Evolutionary conservation across 2,888 invertebrate genomes (phyloP).

Genomic region (Pterostichus niger): DNA sequence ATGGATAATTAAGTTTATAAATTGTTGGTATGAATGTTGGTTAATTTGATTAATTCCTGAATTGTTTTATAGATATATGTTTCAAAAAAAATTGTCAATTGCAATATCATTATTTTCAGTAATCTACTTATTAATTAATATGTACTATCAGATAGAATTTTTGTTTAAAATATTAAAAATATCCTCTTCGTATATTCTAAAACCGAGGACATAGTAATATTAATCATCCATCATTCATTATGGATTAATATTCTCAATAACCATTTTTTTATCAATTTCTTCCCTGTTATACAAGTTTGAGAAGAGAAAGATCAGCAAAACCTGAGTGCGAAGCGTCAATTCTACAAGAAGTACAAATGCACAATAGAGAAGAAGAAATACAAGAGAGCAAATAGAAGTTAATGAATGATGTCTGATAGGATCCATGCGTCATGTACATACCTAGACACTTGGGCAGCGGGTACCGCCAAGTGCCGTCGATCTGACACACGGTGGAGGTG

Average conservation of each 20-base stretch:
- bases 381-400: neutral
- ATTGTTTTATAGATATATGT: no score
- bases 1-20: neutral
- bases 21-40: no score
- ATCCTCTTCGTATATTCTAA: no score
- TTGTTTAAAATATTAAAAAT: no score
- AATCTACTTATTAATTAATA: no score
- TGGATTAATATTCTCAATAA: neutral
- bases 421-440: conserved; percentile 74
- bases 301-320: conserved; percentile 64
- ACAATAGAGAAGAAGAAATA: neutral
- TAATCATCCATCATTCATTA: conserved; percentile 54
- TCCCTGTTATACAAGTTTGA: no score
- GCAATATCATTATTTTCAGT: no score
- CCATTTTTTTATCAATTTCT: no score
- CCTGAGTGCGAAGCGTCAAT: neutral
- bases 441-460: conserved; percentile 94
- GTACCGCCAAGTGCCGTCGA: conserved; percentile 97
- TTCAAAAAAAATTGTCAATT: no score
- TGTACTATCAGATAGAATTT: no score
- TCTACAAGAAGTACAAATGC: neutral
- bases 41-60: neutral
- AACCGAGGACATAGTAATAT: neutral
- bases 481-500: conserved; percentile 94
- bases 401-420: conserved; percentile 45